Evolutionary conservation across 2,113 vertebrate genomes (phyloP), one percentile per base, ranked within the genome.

Genomic region (Hirundichthys speculiger): DNA sequence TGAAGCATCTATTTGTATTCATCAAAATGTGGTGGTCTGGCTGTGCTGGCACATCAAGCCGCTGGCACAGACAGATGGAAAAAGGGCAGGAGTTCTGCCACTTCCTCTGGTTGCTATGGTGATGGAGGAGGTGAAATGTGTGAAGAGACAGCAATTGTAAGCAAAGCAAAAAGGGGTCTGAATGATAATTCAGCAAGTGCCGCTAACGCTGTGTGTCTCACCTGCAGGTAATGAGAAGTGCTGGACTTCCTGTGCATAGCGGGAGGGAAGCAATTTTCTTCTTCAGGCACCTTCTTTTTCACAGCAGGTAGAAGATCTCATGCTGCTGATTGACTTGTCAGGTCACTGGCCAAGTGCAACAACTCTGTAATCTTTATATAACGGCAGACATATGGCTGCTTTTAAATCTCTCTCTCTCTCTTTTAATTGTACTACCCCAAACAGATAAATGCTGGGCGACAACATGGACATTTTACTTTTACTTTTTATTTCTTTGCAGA

Each of bases 21-120:
- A 34, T 70, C 48, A 63, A 38, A 66, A 63, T 27, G 47, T 4
- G 16, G 34, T 15, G 43, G 25, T 49, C 30, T 19, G 40, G 10
- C 27, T 48, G 54, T 27, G 22, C 48, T 58, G 68, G 56, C 55
- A 38, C 50, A 73, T 63, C 38, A 40, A 34, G 60, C 42, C 6
- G 18, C 56, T 52, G 42, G 45, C 51, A 54, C 40, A 54, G 56
- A 63, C 54, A 69, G 69, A 79, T 15, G 52, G 63, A 67, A 38
- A 69, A 59, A 70, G 68, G 63, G 49, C 69, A 64, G 48, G 22
- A 60, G 68, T 30, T 66, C 45, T 0, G 10, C 13, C 20, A 27
- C 51, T 65, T 79, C 69, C 55, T 80, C 53, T 49, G 71, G 89
- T 89, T 88, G 85, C 79, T 56, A 86, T 82, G 83, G 88, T 61